A percentile compares a stretch with the other conserved stretches of the same genome.
phyloP scores from a whole-genome alignment of 2,888 invertebrate species.

The Urechis unicinctus region DNA sequence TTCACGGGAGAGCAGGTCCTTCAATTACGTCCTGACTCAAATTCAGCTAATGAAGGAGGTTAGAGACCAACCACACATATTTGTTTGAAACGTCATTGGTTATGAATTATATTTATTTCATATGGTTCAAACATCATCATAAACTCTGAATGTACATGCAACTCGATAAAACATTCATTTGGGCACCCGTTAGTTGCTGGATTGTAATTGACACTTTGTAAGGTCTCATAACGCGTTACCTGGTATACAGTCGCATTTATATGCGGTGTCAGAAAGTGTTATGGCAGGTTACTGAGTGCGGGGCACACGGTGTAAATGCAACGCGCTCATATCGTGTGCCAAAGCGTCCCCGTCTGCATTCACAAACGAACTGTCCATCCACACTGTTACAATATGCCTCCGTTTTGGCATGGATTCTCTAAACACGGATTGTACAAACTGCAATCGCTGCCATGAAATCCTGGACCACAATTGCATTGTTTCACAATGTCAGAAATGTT shows the following conservation, averaged over 20 bases:
- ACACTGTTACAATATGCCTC: slow-evolving; percentile 21
- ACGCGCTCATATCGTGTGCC: slow-evolving; percentile 20
- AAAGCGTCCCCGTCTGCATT: slow-evolving; percentile 19
- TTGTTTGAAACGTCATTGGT: neutral
- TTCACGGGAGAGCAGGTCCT: too few relatives aligned
- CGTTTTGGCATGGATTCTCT: slow-evolving; percentile 26
- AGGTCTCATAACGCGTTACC: too few relatives aligned
- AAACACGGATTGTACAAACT: slow-evolving; percentile 19
- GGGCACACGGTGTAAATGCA: slow-evolving; percentile 14
- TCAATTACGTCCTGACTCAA: too few relatives aligned
- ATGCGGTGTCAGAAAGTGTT: slow-evolving; percentile 21
- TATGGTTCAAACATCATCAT: neutral
- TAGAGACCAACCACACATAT: too few relatives aligned
- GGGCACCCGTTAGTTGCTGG: too few relatives aligned
- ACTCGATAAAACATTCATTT: neutral
- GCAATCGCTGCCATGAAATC: slow-evolving; percentile 20
- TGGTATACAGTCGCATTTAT: slow-evolving; percentile 29
- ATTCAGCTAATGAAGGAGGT: too few relatives aligned
- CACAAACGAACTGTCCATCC: slow-evolving; percentile 21
- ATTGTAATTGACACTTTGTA: too few relatives aligned
- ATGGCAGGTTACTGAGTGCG: slow-evolving; percentile 16
- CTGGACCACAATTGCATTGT: slow-evolving; percentile 18
- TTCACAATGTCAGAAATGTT: slow-evolving; percentile 22
- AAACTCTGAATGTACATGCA: neutral
- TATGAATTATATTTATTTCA: neutral